Percentiles rank a stretch among this genome's conserved stretches.
Evolutionary conservation across 1,140 invertebrate genomes (phyloP).

Genomic region (Gonatopus flavifemur): DNA sequence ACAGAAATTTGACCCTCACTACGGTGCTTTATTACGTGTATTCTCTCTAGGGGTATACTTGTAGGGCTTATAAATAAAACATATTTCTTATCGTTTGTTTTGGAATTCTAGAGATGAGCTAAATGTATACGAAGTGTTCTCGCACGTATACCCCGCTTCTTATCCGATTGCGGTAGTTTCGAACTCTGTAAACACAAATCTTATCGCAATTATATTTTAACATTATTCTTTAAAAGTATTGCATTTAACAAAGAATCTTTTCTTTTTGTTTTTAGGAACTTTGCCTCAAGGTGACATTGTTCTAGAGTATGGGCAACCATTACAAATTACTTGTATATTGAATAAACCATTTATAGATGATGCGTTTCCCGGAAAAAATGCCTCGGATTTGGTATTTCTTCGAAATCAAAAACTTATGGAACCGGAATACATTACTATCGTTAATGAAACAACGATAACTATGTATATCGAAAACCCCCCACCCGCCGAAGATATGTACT

Average conservation of each 20-base stretch:
- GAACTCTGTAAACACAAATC: too few relatives aligned
- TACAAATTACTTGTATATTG: constrained; percentile 58
- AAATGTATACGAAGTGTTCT: constrained; percentile 43
- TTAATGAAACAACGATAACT: constrained; percentile 58
- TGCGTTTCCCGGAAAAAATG: constrained; percentile 45
- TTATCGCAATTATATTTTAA: too few relatives aligned
- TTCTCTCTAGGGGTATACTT: too few relatives aligned
- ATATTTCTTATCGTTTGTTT: constrained; percentile 39
- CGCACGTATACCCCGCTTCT: too few relatives aligned
- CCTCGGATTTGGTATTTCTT: constrained; percentile 55
- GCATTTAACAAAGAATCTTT: constrained; percentile 1
- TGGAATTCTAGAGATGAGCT: constrained; percentile 46
- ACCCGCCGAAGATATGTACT: constrained; percentile 48
- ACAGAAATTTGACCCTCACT: too few relatives aligned
- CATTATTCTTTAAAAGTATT: too few relatives aligned
- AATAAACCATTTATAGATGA: constrained; percentile 45
- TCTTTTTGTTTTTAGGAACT: constrained; percentile 47
- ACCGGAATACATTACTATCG: constrained; percentile 44
- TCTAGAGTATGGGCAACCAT: constrained; percentile 52
- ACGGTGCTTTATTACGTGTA: too few relatives aligned
- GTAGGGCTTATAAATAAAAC: constrained; percentile 48
- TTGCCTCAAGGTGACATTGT: constrained; percentile 59
- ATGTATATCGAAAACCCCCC: constrained; percentile 52
- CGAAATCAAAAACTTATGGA: constrained; percentile 47
- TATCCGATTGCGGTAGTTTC: too few relatives aligned